phyloP scores from a whole-genome alignment of 1,140 invertebrate species.

The Anastrepha obliqua region DNA sequence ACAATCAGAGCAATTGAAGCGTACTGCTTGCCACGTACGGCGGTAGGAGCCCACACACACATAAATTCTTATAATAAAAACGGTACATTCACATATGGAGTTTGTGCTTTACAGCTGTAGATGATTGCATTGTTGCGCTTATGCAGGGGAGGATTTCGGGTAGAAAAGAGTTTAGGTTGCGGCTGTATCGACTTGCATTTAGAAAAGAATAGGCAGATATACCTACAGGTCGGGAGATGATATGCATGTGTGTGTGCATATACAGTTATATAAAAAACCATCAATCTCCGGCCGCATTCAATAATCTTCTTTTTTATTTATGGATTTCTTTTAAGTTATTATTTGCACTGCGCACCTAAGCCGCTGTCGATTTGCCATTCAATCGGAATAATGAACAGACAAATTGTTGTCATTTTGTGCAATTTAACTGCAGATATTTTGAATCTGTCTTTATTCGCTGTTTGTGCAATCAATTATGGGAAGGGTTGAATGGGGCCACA shows the following conservation, averaged over 20 bases:
- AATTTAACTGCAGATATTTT: background rate
- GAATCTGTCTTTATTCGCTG: background rate
- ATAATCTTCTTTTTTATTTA: background rate
- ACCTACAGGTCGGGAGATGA: background rate
- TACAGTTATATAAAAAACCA: background rate
- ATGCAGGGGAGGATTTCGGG: background rate
- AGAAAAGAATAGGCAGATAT: too few relatives aligned
- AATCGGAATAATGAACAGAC: conserved; percentile 28
- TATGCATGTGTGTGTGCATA: background rate
- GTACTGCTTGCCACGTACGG: background rate
- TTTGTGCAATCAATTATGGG: background rate
- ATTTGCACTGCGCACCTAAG: conserved; percentile 5
- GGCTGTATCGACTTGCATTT: too few relatives aligned
- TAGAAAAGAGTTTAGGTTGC: background rate
- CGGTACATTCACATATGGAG: background rate
- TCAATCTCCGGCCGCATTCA: conserved; percentile 43
- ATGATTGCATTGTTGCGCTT: background rate
- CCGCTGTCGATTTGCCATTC: background rate
- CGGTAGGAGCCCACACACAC: background rate
- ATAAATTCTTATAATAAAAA: background rate
- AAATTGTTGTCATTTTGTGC: conserved; percentile 43
- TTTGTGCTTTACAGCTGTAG: background rate
- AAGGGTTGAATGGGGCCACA: background rate
- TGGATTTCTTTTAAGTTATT: conserved; percentile 32
- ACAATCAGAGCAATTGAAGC: background rate